phyloP scores from a whole-genome alignment of 92 coral and sea anemone species.

The Parazoanthus darwini region DNA sequence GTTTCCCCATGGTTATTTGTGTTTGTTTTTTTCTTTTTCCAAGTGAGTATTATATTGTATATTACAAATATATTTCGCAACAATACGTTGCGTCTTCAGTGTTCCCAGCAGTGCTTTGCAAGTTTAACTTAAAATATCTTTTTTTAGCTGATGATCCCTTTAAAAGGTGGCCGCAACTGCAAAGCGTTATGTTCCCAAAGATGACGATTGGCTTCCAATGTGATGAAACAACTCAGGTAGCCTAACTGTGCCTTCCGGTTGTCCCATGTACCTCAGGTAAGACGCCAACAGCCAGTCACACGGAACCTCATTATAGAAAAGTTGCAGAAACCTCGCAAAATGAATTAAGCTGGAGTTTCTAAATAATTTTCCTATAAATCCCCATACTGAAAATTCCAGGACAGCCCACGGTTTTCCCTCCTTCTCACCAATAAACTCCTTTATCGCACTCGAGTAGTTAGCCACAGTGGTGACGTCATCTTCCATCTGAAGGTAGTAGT shows the following conservation, averaged over 20 bases:
- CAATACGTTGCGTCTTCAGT: too few relatives aligned
- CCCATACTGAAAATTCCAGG: slow-evolving; percentile 59
- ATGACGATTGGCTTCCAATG: slow-evolving; percentile 31
- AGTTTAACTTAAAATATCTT: too few relatives aligned
- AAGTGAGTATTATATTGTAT: too few relatives aligned
- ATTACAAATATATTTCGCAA: too few relatives aligned
- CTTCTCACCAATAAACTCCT: slow-evolving; percentile 55
- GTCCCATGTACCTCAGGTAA: slow-evolving; percentile 7
- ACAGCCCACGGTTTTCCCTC: slow-evolving; percentile 52
- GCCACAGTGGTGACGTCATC: slow-evolving; percentile 79
- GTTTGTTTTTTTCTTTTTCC: too few relatives aligned
- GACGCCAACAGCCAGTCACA: slow-evolving; percentile 6
- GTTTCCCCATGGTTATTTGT: too few relatives aligned
- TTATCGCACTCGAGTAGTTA: slow-evolving; percentile 61
- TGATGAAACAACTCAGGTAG: slow-evolving; percentile 27
- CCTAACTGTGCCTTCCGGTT: background rate
- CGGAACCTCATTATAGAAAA: slow-evolving; percentile 67
- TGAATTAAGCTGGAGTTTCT: slow-evolving; percentile 58
- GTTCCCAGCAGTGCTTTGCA: too few relatives aligned
- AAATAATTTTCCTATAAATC: slow-evolving; percentile 89
- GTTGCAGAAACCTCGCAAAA: slow-evolving; percentile 58
- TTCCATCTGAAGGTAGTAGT: slow-evolving; percentile 93
- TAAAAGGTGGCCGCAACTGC: background rate
- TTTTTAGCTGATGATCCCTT: too few relatives aligned
- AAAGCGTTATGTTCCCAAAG: slow-evolving; percentile 17